These are phyloP conservation scores for Hafferia zeledoni DNA, from an alignment of 2,797 vertebrate species.

Conservation along the genomic window DNA sequence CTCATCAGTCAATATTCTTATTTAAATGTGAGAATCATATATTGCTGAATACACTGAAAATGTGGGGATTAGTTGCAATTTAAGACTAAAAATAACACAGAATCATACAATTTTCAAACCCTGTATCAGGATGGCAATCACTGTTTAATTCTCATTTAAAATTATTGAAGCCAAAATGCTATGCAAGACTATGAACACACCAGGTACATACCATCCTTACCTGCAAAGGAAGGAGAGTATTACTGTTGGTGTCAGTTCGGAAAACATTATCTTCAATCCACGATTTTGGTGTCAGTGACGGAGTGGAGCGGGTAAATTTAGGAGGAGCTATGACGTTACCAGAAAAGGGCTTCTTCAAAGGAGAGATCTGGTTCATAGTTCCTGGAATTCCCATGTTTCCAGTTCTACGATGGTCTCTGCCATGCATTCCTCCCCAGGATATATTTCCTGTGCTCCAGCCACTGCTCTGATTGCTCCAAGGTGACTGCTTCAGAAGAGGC, in stretches of 20 bases:
- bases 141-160: background rate
- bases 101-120: background rate
- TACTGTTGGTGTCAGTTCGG: conserved; percentile 97
- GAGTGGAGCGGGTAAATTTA: conserved; percentile 92
- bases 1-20: background rate
- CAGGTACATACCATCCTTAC: conserved; percentile 79
- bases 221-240: conserved; percentile 94
- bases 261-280: conserved; percentile 98
- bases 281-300: conserved; percentile 90
- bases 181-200: background rate
- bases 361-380: conserved; percentile 91
- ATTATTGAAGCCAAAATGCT: background rate
- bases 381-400: conserved; percentile 90
- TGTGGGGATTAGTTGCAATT: fast-evolving
- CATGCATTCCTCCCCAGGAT: conserved; percentile 90
- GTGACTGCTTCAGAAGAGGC: conserved; percentile 96
- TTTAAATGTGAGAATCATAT: background rate
- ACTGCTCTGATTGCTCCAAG: conserved; percentile 93
- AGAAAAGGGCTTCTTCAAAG: conserved; percentile 95
- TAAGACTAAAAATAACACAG: background rate
- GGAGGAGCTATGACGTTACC: conserved; percentile 96
- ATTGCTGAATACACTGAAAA: background rate
- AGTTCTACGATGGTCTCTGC: conserved; percentile 91
- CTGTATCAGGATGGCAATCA: background rate
- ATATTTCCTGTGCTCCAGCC: conserved; percentile 93